Evolutionary conservation across 2,888 invertebrate species (phyloP).

Genomic region (Vanessa cardui): DNA sequence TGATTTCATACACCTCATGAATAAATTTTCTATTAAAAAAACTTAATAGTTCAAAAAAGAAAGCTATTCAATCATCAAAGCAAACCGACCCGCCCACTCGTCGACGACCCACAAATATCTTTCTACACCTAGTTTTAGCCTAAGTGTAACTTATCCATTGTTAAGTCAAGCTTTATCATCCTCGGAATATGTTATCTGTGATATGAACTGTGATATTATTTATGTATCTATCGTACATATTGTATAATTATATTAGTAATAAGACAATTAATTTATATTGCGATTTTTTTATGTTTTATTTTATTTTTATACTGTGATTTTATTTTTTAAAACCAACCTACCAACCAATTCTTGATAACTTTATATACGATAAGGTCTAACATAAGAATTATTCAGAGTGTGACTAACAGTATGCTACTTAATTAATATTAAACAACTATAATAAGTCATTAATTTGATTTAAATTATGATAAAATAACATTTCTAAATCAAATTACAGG

Average conservation of each 20-base stretch:
- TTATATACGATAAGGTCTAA: neutral
- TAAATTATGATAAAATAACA: too few relatives aligned
- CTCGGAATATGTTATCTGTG: constrained; percentile 16
- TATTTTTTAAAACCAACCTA: neutral
- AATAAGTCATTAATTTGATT: too few relatives aligned
- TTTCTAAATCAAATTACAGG: too few relatives aligned
- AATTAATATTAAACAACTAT: too few relatives aligned
- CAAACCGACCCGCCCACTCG: neutral
- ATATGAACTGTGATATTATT: constrained; percentile 31
- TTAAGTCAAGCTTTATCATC: neutral
- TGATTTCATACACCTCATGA: too few relatives aligned
- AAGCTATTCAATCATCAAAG: neutral
- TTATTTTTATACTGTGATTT: neutral
- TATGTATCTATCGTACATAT: constrained; percentile 24
- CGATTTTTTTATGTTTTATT: neutral
- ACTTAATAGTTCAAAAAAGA: too few relatives aligned
- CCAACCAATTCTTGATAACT: neutral
- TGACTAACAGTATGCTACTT: too few relatives aligned
- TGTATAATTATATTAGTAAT: constrained; percentile 15
- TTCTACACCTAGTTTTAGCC: neutral
- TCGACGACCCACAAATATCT: too few relatives aligned
- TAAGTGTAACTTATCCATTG: neutral
- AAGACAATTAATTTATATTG: neutral
- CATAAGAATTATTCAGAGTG: too few relatives aligned
- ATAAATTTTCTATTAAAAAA: too few relatives aligned